Percentiles rank a stretch among this genome's conserved stretches.
phyloP scores from a whole-genome alignment of 2,113 vertebrate genomes.

The Vidua chalybeata region DNA sequence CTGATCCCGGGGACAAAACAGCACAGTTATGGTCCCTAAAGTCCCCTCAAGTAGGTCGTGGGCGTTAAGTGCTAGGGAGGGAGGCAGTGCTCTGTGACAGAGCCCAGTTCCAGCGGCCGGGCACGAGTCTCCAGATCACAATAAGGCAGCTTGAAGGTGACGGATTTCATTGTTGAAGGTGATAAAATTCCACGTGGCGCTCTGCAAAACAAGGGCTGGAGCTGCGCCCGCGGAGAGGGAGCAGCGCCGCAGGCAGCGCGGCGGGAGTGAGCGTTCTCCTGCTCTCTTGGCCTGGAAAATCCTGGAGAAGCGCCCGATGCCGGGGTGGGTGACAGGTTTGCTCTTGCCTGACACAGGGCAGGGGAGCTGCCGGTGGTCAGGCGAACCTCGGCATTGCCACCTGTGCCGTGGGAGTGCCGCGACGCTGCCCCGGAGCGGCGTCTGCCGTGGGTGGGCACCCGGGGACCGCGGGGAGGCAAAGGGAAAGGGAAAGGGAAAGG shows the following conservation, averaged over 20 bases:
- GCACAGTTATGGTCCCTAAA: background rate
- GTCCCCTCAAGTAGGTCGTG: background rate
- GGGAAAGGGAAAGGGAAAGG: background rate
- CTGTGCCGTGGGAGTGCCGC: background rate
- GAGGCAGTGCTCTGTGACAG: background rate
- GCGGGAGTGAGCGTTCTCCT: background rate
- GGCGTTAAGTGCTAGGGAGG: background rate
- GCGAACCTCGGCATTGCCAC: fast-evolving
- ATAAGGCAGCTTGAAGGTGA: constrained; percentile 66
- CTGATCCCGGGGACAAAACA: background rate
- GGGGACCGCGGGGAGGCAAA: background rate
- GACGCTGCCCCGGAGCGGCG: background rate
- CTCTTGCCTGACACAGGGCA: background rate
- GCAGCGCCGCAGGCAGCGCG: background rate
- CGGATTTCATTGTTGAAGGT: constrained; percentile 65
- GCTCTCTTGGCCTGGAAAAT: background rate
- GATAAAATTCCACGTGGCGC: constrained; percentile 29
- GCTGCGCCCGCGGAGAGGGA: background rate
- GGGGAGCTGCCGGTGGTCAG: fast-evolving
- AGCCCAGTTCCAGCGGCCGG: background rate
- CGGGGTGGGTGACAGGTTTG: background rate
- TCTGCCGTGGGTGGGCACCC: background rate
- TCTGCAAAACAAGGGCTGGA: constrained; percentile 59
- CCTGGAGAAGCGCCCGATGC: fast-evolving
- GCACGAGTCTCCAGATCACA: constrained; percentile 29